Base-by-base conservation (phyloP, 2,113 vertebrate genomes). In the Cynocephalus volans region DNA sequence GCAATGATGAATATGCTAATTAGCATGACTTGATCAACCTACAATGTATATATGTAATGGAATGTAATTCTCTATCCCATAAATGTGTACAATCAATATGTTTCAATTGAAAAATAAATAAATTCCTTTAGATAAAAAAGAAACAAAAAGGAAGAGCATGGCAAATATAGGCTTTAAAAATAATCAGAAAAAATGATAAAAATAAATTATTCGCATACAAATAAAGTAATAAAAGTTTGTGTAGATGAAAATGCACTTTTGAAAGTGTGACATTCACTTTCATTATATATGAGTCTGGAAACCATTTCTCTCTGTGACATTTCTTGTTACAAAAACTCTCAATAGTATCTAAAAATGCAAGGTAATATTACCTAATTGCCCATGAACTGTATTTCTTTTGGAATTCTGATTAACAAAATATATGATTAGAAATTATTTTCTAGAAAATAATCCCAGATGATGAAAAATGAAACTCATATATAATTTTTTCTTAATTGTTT, bases 291-390 rank as follows among this genome's bases (percentile, higher is more conserved):
- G 75, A 93, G 36, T 88, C 95, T 95, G 88, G 62, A 96, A 93
- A 89, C 93, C n/a, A 60, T 95, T 89, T 96, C 85, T 97, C 85
- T 95, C 91, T 92, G 79, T 28, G 77, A 97, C 77, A 62, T 64
- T 98, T 97, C 97, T 98, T 98, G 94, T 98, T 98, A 95, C 62
- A 97, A 97, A 95, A 95, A 96, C 52, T 56, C 58, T 95, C 65
- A 96, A 84, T 7, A 97, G 36, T 92, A 96, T 85, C 79, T 79
- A 92, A 97, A 86, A 98, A 93, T 96, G 97, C 54, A 92, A 48
- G 83, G 45, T 89, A 60, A 72, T 77, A 86, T 96, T 97, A 95
- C 89, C 60, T 95, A 98, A 97, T 94, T 96, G 80, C 11, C 92
- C 86, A 64, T 92, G 33, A 98, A 96, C 75, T 97, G 36, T n/a